These are phyloP conservation scores for Atethmia centrago DNA, from an alignment of 2,888 invertebrate species.

Conservation along the genomic window DNA sequence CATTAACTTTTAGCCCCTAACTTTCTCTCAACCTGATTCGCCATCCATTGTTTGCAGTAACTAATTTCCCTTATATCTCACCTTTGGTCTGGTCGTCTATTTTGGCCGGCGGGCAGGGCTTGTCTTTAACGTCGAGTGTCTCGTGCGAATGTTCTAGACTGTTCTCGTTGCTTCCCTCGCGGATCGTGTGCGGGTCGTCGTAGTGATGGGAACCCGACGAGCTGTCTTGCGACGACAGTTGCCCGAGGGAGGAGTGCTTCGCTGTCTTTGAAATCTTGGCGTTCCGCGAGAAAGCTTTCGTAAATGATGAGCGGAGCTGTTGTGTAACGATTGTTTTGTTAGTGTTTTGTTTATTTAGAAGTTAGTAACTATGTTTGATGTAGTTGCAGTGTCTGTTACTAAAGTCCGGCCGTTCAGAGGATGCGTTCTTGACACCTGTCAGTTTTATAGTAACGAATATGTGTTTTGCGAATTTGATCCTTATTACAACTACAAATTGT, in stretches of 20 bases:
- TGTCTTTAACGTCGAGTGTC: constrained; percentile 83
- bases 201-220: constrained; percentile 88
- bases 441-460: too few relatives aligned
- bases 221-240: constrained; percentile 89
- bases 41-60: constrained; percentile 70
- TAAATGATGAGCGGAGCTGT: constrained; percentile 98
- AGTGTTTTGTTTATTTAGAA: constrained; percentile 26
- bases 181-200: constrained; percentile 89
- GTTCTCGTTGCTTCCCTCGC: constrained; percentile 89
- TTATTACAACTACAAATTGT: too few relatives aligned
- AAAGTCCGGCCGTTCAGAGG: too few relatives aligned
- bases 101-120: constrained; percentile 78
- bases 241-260: constrained; percentile 89
- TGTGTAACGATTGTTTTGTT: constrained; percentile 66
- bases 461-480: too few relatives aligned
- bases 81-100: constrained; percentile 87
- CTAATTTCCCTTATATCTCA: constrained; percentile 70
- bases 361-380: not conserved
- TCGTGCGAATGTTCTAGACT: constrained; percentile 89
- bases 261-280: constrained; percentile 94
- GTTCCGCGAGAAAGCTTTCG: constrained; percentile 98
- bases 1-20: constrained; percentile 54
- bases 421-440: too few relatives aligned
- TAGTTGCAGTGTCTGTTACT: not conserved
- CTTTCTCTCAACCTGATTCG: constrained; percentile 69